Percentiles rank a stretch among this genome's conserved stretches.
Evolutionary conservation across 2,113 vertebrate species (phyloP).

Genomic region (Reinhardtius hippoglossoides): DNA sequence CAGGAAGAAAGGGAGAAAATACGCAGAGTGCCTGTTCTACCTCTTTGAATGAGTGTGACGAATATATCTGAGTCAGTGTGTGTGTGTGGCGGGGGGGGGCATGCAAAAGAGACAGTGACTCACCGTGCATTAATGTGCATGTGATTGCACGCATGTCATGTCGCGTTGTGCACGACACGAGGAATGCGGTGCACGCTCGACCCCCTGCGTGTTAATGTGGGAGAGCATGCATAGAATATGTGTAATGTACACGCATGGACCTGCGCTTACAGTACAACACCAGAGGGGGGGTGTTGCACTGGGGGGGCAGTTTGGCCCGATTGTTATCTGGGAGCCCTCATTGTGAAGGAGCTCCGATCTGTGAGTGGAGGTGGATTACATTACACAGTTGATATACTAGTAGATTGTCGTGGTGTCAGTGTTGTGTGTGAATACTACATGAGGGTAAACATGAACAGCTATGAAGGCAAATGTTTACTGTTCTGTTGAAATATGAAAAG

Average conservation of each 20-base stretch:
- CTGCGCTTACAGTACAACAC: neutral
- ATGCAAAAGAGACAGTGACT: conserved; percentile 34
- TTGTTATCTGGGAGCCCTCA: conserved; percentile 7
- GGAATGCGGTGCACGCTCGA: neutral
- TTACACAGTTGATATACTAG: neutral
- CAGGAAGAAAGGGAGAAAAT: neutral
- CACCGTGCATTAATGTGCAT: conserved; percentile 21
- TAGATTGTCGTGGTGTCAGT: neutral
- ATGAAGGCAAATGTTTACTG: neutral
- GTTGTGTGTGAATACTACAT: neutral
- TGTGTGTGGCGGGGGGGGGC: conserved; percentile 3
- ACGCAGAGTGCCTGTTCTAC: neutral
- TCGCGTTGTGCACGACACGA: conserved; percentile 4
- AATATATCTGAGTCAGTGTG: conserved; percentile 16
- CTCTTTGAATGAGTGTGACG: neutral
- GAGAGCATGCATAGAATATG: conserved; percentile 13
- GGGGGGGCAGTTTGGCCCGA: neutral
- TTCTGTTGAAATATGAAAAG: neutral
- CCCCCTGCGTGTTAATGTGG: conserved; percentile 26
- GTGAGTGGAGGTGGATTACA: conserved; percentile 23
- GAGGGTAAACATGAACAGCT: neutral
- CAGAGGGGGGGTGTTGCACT: neutral
- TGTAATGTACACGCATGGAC: neutral
- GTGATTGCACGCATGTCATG: conserved; percentile 33
- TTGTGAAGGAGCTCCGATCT: conserved; percentile 4